phyloP scores from a whole-genome alignment of 2,113 vertebrate species.

The Entomyzon cyanotis region DNA sequence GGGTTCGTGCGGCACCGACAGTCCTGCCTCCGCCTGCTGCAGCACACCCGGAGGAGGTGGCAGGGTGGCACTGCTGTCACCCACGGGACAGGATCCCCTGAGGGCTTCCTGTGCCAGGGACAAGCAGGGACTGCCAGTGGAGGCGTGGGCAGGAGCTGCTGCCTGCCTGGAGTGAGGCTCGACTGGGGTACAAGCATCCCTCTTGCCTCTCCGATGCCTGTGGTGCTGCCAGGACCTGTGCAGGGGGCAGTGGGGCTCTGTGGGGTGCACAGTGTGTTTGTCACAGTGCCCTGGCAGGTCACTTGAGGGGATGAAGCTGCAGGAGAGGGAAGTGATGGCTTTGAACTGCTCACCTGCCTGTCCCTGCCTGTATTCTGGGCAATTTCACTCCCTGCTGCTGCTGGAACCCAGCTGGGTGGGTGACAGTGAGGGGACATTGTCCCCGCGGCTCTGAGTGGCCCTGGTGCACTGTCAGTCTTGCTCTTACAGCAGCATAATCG shows the following conservation, averaged over 20 bases:
- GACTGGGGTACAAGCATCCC: neutral
- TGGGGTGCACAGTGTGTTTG: neutral
- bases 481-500: neutral
- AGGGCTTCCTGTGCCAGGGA: neutral
- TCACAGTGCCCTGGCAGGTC: neutral
- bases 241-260: fast-evolving
- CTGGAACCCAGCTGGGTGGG: neutral
- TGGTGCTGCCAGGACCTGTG: fast-evolving
- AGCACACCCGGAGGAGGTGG: neutral
- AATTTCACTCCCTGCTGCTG: neutral
- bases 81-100: neutral
- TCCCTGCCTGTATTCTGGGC: too few species aligned
- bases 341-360: fast-evolving
- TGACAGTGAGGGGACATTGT: too few species aligned
- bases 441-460: too few species aligned
- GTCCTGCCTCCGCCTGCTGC: neutral
- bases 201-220: fast-evolving
- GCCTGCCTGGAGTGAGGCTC: neutral
- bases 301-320: neutral
- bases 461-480: neutral
- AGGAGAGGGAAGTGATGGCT: neutral
- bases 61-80: neutral
- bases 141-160: neutral
- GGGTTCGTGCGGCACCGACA: fast-evolving
- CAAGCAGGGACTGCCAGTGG: neutral